phyloP scores from a whole-genome alignment of 2,797 vertebrate species.

The Carapus acus region DNA sequence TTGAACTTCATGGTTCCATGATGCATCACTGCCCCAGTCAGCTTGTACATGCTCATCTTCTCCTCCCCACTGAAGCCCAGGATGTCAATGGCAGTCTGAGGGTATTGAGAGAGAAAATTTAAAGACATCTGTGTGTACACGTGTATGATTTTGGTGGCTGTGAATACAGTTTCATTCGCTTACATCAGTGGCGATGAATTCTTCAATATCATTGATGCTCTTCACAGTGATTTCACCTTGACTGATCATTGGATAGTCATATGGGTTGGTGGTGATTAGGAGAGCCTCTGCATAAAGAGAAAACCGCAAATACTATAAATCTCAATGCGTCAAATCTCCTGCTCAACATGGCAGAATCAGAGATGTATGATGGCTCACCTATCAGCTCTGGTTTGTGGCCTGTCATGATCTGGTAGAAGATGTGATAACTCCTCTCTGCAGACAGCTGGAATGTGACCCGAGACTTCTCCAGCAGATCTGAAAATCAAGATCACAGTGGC shows the following conservation, averaged over 20 bases:
- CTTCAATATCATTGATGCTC: slow-evolving; percentile 81
- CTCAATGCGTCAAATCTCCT: background rate
- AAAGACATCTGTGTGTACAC: background rate
- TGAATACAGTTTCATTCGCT: slow-evolving; percentile 39
- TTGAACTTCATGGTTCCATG: slow-evolving; percentile 88
- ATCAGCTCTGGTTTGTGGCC: slow-evolving; percentile 79
- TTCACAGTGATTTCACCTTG: slow-evolving; percentile 82
- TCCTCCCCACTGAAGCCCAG: slow-evolving; percentile 80
- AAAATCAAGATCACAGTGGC: too few species aligned
- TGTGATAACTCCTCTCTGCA: slow-evolving; percentile 86
- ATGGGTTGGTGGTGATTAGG: slow-evolving; percentile 80
- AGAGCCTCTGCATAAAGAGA: slow-evolving; percentile 78
- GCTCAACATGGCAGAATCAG: background rate
- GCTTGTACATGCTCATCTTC: slow-evolving; percentile 79
- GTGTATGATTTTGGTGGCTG: background rate
- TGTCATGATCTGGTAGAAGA: slow-evolving; percentile 85
- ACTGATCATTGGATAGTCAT: slow-evolving; percentile 77
- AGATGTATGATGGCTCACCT: slow-evolving; percentile 21
- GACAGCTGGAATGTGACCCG: slow-evolving; percentile 86
- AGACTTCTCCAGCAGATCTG: slow-evolving; percentile 90
- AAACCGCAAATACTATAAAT: background rate
- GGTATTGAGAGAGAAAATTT: slow-evolving; percentile 12
- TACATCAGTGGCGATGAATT: slow-evolving; percentile 84
- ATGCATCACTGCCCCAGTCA: slow-evolving; percentile 82
- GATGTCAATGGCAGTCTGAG: slow-evolving; percentile 80